These are phyloP conservation scores for Drosophila suboccidentalis DNA, from an alignment of 2,888 invertebrate species.

Conservation along the genomic window DNA sequence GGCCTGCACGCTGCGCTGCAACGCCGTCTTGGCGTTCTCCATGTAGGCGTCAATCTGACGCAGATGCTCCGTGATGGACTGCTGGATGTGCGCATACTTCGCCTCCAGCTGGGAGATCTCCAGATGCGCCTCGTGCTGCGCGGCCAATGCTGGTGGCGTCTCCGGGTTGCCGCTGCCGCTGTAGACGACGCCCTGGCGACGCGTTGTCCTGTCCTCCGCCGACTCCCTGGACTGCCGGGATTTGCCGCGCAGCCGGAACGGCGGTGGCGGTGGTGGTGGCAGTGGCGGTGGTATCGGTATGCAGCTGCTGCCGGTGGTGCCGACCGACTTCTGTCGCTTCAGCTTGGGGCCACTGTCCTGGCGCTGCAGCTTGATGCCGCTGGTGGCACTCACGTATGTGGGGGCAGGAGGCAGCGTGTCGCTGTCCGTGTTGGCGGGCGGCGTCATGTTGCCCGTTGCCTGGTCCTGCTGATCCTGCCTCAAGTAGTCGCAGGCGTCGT, in stretches of 20 bases:
- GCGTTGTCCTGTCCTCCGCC: conserved; percentile 27
- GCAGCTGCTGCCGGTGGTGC: background rate
- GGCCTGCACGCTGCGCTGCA: conserved; percentile 72
- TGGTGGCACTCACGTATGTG: conserved; percentile 65
- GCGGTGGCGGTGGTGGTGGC: conserved; percentile 33
- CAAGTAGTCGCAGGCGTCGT: conserved; percentile 80
- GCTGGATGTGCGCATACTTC: conserved; percentile 84
- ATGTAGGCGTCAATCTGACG: conserved; percentile 84
- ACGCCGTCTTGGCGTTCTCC: conserved; percentile 83
- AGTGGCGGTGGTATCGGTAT: conserved; percentile 54
- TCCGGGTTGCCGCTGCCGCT: conserved; percentile 11
- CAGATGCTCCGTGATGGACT: conserved; percentile 84
- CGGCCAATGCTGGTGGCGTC: conserved; percentile 10
- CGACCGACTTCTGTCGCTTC: conserved; percentile 2
- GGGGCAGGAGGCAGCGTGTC: conserved; percentile 34
- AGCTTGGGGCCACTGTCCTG: conserved; percentile 40
- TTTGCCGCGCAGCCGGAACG: conserved; percentile 51
- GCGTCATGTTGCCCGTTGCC: conserved; percentile 56
- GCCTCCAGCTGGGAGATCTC: conserved; percentile 80
- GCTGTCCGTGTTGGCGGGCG: conserved; percentile 61
- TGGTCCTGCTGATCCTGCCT: conserved; percentile 74
- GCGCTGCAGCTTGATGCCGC: conserved; percentile 69
- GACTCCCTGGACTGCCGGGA: conserved; percentile 22
- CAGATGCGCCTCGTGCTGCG: conserved; percentile 66
- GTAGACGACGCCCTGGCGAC: conserved; percentile 62